Evolutionary conservation across 1,140 invertebrate genomes (phyloP).

Genomic region (Nixonia krombeini): DNA sequence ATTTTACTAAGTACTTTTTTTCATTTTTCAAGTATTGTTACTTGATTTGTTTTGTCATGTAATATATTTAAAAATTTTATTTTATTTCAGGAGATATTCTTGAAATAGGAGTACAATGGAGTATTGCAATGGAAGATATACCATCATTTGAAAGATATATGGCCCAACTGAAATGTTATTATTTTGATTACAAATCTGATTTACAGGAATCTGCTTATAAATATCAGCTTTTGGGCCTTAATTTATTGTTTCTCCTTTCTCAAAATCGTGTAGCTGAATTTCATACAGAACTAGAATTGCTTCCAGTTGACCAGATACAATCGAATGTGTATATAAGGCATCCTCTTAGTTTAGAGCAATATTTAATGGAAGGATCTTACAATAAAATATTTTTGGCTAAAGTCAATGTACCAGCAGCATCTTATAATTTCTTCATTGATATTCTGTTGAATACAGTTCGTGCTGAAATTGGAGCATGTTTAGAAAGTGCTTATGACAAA

Average conservation of each 20-base stretch:
- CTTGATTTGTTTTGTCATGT: too few species aligned
- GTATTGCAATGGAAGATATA: slow-evolving; percentile 91
- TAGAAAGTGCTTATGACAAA: slow-evolving; percentile 96
- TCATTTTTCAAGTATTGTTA: too few species aligned
- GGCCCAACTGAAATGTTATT: slow-evolving; percentile 97
- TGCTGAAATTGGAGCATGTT: slow-evolving; percentile 95
- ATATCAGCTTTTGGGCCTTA: slow-evolving; percentile 95
- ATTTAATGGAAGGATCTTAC: slow-evolving; percentile 99
- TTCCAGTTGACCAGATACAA: slow-evolving; percentile 94
- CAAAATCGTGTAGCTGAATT: slow-evolving; percentile 98
- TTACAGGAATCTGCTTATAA: slow-evolving; percentile 95
- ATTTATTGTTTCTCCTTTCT: slow-evolving; percentile 95
- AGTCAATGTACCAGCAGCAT: slow-evolving; percentile 95
- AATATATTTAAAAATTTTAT: slow-evolving; percentile 9
- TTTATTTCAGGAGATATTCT: slow-evolving; percentile 87
- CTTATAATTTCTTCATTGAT: slow-evolving; percentile 98
- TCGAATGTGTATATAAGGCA: slow-evolving; percentile 95
- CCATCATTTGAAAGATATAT: slow-evolving; percentile 96
- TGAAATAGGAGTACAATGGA: slow-evolving; percentile 97
- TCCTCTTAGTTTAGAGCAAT: slow-evolving; percentile 96
- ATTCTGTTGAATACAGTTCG: slow-evolving; percentile 95
- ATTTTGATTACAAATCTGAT: slow-evolving; percentile 95
- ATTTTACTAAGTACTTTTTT: too few species aligned
- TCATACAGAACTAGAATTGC: slow-evolving; percentile 96
- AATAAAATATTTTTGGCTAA: slow-evolving; percentile 95